Evolutionary conservation across 2,113 vertebrate species (phyloP).

Genomic region (Clarias magur): DNA sequence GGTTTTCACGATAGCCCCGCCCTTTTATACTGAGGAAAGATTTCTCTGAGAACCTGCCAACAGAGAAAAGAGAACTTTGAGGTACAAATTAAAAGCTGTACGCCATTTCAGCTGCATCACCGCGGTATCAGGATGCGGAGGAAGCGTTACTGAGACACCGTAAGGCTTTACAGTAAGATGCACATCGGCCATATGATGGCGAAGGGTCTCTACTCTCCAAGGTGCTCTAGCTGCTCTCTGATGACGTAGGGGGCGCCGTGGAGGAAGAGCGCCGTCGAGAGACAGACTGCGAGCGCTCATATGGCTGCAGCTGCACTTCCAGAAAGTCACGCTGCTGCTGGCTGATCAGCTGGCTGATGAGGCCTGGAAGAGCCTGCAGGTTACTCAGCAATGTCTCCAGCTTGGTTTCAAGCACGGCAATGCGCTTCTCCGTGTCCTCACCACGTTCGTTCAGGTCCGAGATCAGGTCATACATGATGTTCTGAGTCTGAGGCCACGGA

Average conservation of each 20-base stretch:
- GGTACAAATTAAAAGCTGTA: constrained; percentile 62
- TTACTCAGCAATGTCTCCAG: constrained; percentile 94
- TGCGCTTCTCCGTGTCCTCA: constrained; percentile 98
- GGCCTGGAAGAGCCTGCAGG: constrained; percentile 92
- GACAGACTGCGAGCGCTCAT: constrained; percentile 88
- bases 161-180: constrained; percentile 99
- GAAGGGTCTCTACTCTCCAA: constrained; percentile 85
- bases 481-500: constrained; percentile 87
- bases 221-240: constrained; percentile 97
- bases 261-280: constrained; percentile 92
- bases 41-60: constrained; percentile 69
- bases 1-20: constrained; percentile 63
- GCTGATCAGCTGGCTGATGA: constrained; percentile 94
- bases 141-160: constrained; percentile 93
- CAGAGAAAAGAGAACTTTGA: constrained; percentile 69
- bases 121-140: constrained; percentile 95
- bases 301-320: constrained; percentile 92
- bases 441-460: constrained; percentile 97
- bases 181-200: constrained; percentile 99
- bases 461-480: constrained; percentile 99
- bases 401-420: constrained; percentile 92
- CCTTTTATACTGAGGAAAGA: constrained; percentile 69
- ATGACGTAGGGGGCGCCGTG: constrained; percentile 95
- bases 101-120: constrained; percentile 72
- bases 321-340: constrained; percentile 94